phyloP scores from a whole-genome alignment of 2,797 vertebrate genomes.

The Nothura maculosa region DNA sequence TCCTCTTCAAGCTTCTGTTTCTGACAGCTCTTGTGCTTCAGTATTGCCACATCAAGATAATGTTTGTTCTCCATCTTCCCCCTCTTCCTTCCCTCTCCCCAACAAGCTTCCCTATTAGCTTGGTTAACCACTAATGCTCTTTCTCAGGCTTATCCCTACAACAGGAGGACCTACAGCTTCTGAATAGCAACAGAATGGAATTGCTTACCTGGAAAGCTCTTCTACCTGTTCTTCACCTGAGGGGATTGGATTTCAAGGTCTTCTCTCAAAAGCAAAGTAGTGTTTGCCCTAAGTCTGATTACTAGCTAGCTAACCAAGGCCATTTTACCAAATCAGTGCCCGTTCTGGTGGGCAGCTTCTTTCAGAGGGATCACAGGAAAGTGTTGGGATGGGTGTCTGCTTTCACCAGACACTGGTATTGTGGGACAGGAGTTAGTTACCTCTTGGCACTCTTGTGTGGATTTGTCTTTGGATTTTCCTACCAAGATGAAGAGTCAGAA shows the following conservation, averaged over 20 bases:
- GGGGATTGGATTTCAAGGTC: not conserved
- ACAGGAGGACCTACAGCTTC: not conserved
- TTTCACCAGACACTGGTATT: not conserved
- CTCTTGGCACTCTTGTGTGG: not conserved
- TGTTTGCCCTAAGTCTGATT: not conserved
- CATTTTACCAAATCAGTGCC: not conserved
- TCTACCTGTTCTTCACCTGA: not conserved
- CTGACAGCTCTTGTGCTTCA: not conserved
- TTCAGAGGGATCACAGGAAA: not conserved
- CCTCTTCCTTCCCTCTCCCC: accelerated
- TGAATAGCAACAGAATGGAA: not conserved
- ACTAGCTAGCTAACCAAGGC: not conserved
- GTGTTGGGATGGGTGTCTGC: not conserved
- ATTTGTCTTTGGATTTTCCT: not conserved
- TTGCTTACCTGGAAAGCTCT: not conserved
- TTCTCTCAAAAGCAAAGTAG: not conserved
- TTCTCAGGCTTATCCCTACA: not conserved
- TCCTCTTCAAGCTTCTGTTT: not conserved
- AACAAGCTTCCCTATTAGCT: not conserved
- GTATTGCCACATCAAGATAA: not conserved
- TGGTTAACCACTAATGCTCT: not conserved
- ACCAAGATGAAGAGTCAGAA: not conserved
- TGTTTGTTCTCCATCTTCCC: not conserved
- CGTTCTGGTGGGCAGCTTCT: not conserved
- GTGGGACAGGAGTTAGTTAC: not conserved